Percentiles rank a stretch among this genome's conserved stretches.
These are phyloP conservation scores for Plagiodera versicolora DNA, from an alignment of 2,888 invertebrate species.

Conservation along the genomic window DNA sequence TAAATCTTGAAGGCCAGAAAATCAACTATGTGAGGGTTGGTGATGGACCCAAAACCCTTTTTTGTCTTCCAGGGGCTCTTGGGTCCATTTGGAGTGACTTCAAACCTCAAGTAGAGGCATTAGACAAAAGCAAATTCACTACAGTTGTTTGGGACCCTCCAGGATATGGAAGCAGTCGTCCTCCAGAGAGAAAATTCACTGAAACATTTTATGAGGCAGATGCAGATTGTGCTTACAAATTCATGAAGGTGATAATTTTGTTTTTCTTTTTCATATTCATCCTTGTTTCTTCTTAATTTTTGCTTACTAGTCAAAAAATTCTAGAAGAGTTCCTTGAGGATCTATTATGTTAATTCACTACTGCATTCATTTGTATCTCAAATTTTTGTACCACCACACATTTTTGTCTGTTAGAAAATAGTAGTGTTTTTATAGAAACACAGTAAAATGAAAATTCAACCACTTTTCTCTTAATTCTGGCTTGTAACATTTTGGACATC, in stretches of 20 bases:
- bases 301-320: no score
- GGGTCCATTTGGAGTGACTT: slow-evolving; percentile 85
- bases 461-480: no score
- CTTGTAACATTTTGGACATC: no score
- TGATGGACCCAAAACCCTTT: slow-evolving; percentile 61
- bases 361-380: no score
- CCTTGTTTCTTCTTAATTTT: no score
- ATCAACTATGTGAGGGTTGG: slow-evolving; percentile 69
- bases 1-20: slow-evolving; percentile 62
- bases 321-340: no score
- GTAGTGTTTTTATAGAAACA: no score
- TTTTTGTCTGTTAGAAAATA: no score
- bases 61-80: slow-evolving; percentile 79
- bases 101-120: slow-evolving; percentile 70
- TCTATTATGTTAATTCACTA: no score
- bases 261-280: no score
- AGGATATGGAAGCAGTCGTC: slow-evolving; percentile 83
- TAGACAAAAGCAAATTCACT: slow-evolving; percentile 65
- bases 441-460: no score
- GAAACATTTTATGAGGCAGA: slow-evolving; percentile 73
- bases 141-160: slow-evolving; percentile 81
- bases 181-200: slow-evolving; percentile 73
- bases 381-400: no score
- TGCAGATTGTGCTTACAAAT: slow-evolving; percentile 67
- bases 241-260: slow-evolving; percentile 83